These are phyloP conservation scores for Perca fluviatilis DNA, from an alignment of 2,113 vertebrate genomes.

Conservation along the genomic window DNA sequence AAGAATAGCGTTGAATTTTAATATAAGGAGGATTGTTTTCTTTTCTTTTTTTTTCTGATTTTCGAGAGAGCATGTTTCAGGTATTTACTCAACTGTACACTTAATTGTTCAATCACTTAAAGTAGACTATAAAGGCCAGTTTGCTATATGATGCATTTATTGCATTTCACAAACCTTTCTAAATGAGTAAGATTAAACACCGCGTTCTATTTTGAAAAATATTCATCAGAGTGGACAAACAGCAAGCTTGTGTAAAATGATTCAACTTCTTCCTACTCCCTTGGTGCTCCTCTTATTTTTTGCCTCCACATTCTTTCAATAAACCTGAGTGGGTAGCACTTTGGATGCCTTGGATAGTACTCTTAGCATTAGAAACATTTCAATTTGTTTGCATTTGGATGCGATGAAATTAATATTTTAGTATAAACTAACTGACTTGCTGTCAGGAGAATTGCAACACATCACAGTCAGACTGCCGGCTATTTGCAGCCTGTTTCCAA, in stretches of 20 bases:
- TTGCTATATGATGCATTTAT: not conserved
- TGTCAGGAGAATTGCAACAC: slow-evolving; percentile 60
- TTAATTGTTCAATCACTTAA: too few species aligned
- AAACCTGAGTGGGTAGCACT: slow-evolving; percentile 1
- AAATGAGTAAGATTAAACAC: not conserved
- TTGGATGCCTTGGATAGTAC: slow-evolving; percentile 10
- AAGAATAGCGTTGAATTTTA: not conserved
- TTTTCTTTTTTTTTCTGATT: not conserved
- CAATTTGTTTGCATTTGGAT: slow-evolving; percentile 62
- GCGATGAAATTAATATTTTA: slow-evolving; percentile 70
- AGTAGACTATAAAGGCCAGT: not conserved
- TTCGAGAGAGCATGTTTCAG: too few species aligned
- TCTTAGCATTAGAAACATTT: slow-evolving; percentile 48
- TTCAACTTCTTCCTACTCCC: slow-evolving; percentile 21
- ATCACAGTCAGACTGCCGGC: slow-evolving; percentile 31
- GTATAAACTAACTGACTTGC: slow-evolving; percentile 52
- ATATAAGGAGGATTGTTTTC: not conserved
- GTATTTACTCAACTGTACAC: too few species aligned
- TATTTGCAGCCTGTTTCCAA: slow-evolving; percentile 13
- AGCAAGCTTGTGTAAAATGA: slow-evolving; percentile 35
- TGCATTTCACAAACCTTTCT: not conserved
- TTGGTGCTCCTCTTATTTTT: not conserved
- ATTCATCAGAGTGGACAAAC: slow-evolving; percentile 10
- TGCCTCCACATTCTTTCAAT: not conserved
- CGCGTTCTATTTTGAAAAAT: not conserved